Evolutionary conservation across 2,888 invertebrate species (phyloP), one percentile per base, ranked within the genome.

Genomic region (Polydrusus tereticollis): DNA sequence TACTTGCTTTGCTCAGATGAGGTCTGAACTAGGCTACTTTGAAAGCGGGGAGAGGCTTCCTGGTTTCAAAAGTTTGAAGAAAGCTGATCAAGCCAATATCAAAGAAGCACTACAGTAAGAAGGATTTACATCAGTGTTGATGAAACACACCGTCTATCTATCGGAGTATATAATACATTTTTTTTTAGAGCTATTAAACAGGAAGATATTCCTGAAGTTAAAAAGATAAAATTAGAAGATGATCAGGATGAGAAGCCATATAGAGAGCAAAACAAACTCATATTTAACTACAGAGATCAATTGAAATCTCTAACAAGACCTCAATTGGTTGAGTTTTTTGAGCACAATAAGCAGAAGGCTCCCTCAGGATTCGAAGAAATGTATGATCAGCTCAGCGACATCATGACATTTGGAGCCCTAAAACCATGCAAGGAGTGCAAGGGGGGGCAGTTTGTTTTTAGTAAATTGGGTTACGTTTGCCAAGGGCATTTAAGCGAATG

Each of bases 361-460:
- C 90, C 93, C 0, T 66, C 83, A 66, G 94, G 94, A 0, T 87
- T 88, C 69, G 90, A 92, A 65, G 89, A 88, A 82, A 94, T 94
- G 86, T 63, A 58, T 36, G 95, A 97, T 83, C 88, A 88, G 60
- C 83, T 97, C 4, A 89, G 94, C 8, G 99, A 99, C 85, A 88
- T 91, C 33, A 92, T 99, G 90, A 89, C 92, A 0, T 99, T 99
- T 86, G 99, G 99, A 29, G 90, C 91, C 1, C 87, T 96, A 2
- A 85, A 89, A 72, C 90, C 89, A 0, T 99, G 99, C 80, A 67
- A 45, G 0, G 91, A 93, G 78, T 99, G 99, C 82, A 89, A 90
- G 60, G 84, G 87, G 1, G 94, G 94, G 0, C 93, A 95, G 80
- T 88, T 93, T 18, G 86, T 89, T 38, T 90, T 92, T 78, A 87